Conservation (phyloP, 2,113 vertebrate species). For the Todiramphus chloris region DNA sequence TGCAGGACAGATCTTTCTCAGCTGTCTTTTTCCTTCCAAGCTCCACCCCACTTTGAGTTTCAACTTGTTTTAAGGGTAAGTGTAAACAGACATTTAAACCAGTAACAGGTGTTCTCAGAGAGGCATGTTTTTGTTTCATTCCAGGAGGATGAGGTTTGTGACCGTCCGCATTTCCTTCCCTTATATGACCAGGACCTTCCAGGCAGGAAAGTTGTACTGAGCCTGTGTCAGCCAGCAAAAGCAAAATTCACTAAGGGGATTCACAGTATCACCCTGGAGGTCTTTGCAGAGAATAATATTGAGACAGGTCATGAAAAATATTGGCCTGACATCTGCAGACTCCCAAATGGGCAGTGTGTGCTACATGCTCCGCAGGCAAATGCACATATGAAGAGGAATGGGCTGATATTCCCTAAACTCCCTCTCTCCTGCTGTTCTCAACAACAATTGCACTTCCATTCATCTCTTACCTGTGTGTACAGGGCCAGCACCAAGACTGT, state of each 20-base stretch:
- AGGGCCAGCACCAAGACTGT: neutral
- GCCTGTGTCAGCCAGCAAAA: constrained; percentile 37
- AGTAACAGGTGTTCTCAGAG: constrained; percentile 62
- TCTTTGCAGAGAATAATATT: neutral
- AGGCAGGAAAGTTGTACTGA: constrained; percentile 9
- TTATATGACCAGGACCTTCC: constrained; percentile 63
- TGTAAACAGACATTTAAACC: constrained; percentile 67
- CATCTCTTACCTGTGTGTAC: neutral
- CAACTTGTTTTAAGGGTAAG: constrained; percentile 42
- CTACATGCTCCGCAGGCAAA: neutral
- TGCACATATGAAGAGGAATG: neutral
- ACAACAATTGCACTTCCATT: neutral
- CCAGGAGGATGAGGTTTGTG: constrained; percentile 57
- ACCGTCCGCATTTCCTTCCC: constrained; percentile 31
- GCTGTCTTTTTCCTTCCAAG: constrained; percentile 40
- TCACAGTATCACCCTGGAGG: neutral
- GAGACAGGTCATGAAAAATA: neutral
- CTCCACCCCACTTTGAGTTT: constrained; percentile 31
- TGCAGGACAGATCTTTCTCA: constrained; percentile 48
- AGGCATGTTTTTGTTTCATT: constrained; percentile 64
- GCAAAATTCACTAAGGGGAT: constrained; percentile 12
- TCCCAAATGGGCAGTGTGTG: neutral
- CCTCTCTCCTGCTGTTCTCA: neutral
- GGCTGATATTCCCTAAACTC: neutral
- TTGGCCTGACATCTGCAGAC: neutral